phyloP scores from a whole-genome alignment of 2,113 vertebrate genomes.

The Corynorhinus townsendii region DNA sequence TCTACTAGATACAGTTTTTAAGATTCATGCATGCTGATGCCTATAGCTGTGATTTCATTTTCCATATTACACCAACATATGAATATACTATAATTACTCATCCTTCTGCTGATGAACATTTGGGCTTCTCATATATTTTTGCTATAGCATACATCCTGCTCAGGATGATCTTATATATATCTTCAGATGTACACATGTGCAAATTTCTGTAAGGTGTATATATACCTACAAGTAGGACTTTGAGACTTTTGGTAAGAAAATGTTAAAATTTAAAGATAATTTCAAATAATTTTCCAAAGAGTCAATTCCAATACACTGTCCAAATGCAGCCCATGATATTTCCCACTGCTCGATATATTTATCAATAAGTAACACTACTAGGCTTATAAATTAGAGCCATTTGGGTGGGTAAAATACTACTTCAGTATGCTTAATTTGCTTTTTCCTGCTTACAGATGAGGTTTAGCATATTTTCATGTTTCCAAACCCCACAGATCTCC shows the following conservation, averaged over 20 bases:
- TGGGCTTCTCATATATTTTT: neutral
- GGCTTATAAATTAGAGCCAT: neutral
- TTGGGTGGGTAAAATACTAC: neutral
- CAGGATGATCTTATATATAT: neutral
- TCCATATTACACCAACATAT: neutral
- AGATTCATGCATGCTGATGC: neutral
- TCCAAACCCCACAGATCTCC: neutral
- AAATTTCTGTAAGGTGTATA: neutral
- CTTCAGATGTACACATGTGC: neutral
- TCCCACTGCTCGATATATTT: neutral
- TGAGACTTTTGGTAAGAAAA: neutral
- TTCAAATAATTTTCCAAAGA: slow-evolving; percentile 5
- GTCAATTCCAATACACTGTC: neutral
- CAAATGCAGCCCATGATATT: neutral
- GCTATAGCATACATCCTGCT: neutral
- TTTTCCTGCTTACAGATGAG: neutral
- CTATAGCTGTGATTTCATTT: neutral
- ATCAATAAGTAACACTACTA: neutral
- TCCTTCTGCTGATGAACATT: neutral
- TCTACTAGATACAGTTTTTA: neutral
- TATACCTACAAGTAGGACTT: neutral
- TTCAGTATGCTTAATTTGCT: neutral
- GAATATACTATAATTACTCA: neutral
- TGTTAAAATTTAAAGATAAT: neutral
- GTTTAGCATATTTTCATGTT: neutral